Base-by-base conservation (phyloP, 2,888 invertebrate species). In the Tachina grossa region DNA sequence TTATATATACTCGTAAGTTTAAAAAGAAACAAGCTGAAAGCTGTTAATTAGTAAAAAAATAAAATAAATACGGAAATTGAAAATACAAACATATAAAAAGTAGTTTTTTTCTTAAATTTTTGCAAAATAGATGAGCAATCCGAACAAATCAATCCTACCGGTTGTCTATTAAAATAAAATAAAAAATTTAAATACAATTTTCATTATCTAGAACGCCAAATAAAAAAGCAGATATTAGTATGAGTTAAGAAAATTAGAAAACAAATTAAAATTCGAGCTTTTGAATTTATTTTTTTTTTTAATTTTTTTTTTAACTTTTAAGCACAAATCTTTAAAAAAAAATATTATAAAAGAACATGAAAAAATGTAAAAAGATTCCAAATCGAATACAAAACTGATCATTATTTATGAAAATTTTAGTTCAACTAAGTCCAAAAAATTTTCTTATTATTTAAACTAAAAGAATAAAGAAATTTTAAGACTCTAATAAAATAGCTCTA, bases 401-500 rank as follows among this genome's bases (percentile, higher is more conserved):
- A 31, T 31, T 31, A 31, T 31, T 31, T 31, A 6, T 31, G 31
- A 31, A 31, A 31, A 31, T 31, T 31, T 31, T 31, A 6, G 31
- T 31, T 6, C 6, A 2, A 31, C 31, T 31, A 31, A 31, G 31
- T 31, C 31, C 31, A 31, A 31, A 31, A 31, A 53, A 16, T 1
- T 19, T 53, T 22, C 6, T 10, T 11, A 5, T 55, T 55, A 19
- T 6, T 55, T 49, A 14, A 8, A 49, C 49, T 11, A 10, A 2
- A 55, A n/a, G 11, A 49, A 6, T 9, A 31, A 31, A 66, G 0
- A 22, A 51, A 1, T 51, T 51, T 16, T 39, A n/a, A 51, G 22
- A 19, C 11, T 45, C 10, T 8, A 65, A 22, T 19, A 65, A 74
- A 74, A 74, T 63, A n/a, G 51, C n/a, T 61, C 43, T 43, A 49